Conservation (phyloP, 2,797 vertebrate genomes). For the Paratrypauchen microcephalus region DNA sequence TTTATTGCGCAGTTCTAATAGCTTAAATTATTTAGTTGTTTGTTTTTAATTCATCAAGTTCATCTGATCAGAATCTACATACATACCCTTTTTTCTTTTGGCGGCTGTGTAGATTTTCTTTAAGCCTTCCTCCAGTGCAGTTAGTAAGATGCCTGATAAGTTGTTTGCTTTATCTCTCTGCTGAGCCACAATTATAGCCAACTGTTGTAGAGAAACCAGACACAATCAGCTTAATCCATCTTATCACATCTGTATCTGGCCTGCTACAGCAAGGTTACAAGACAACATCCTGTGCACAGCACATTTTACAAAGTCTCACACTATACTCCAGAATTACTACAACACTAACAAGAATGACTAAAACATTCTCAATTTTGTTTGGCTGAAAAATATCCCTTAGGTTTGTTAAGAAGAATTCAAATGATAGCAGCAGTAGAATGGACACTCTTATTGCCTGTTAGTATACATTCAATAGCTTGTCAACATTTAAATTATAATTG, state of each 20-base stretch:
- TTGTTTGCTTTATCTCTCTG: conserved; percentile 83
- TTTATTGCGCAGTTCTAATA: too few species aligned
- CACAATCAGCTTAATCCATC: not conserved
- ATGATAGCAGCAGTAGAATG: too few species aligned
- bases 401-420: too few species aligned
- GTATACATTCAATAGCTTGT: too few species aligned
- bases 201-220: conserved; percentile 67
- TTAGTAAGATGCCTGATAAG: conserved; percentile 86
- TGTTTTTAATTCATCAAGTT: too few species aligned
- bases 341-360: not conserved
- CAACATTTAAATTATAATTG: too few species aligned
- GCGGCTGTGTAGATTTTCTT: conserved; percentile 85
- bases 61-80: too few species aligned
- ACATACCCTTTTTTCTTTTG: conserved; percentile 81
- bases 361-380: not conserved
- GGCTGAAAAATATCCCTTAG: not conserved
- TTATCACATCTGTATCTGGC: conserved; percentile 3
- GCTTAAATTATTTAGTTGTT: too few species aligned
- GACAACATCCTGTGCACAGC: conserved; percentile 1
- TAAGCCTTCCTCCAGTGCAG: conserved; percentile 86
- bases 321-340: not conserved
- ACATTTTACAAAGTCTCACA: not conserved
- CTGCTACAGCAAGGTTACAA: not conserved
- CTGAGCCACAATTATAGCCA: conserved; percentile 90
- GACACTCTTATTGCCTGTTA: too few species aligned